Evolutionary conservation across 2,888 invertebrate genomes (phyloP), one percentile per base, ranked within the genome.

Genomic region (Nomada goodeniana): DNA sequence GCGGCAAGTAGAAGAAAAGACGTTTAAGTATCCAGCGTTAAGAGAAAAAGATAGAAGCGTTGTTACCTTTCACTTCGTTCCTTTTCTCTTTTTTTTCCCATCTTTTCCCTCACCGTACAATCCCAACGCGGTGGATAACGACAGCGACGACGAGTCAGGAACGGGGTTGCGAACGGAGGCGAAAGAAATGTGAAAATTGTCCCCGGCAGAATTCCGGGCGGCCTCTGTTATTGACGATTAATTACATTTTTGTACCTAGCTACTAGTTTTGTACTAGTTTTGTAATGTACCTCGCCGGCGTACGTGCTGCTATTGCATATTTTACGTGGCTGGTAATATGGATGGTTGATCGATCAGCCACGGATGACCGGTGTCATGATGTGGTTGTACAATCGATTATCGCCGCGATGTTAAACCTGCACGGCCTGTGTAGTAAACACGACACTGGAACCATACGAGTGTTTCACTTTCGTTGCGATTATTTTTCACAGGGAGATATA

Each of bases 211-310:
- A 91, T 91, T 88, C 89, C 88, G 90, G 90, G 91, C 88, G 91
- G 91, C 91, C 90, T 91, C 82, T 90, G 89, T 91, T 91, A 91
- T 91, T 90, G 90, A 92, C 75, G 86, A 89, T 90, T 92, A 90
- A 91, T 92, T 92, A 91, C 90, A 92, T 91, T 95, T 95, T 95
- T 94, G 94, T 94, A 95, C 94, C 94, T 95, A 95, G 95, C 94
- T 93, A 94, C 94, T 95, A 95, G 95, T 95, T 95, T 95, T 95
- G 94, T 95, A 95, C 95, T 94, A 95, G 95, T 95, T 95, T 95
- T 95, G 93, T 95, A 95, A 94, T 91, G 93, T 94, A 94, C 91
- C 91, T 92, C 91, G 91, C 89, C 89, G 90, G 42, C 89, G 92
- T 90, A 86, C 92, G 92, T 92, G 91, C 92, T 92, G 91, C 92